Base-by-base conservation (phyloP, 1,140 invertebrate species). In the Brachionus paranguensis region DNA sequence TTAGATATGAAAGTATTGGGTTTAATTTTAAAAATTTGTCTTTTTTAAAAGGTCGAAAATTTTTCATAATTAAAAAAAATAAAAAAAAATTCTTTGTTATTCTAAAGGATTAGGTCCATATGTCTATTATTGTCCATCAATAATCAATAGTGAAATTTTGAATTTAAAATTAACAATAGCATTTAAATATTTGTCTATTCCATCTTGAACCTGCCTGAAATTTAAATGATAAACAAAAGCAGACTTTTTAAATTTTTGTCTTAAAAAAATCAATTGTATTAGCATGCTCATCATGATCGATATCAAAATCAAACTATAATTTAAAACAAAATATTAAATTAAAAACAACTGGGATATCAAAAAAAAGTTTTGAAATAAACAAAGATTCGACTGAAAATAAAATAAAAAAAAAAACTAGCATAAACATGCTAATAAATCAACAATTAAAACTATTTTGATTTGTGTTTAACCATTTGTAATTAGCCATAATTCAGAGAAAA, bases 391-490 rank as follows among this genome's bases (percentile, higher is more conserved):
- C 11, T 12, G 33, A 37, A 37, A 37, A 37, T 37, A 37, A 37
- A 12, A 72, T n/a, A 41, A 24, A 33, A 29, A 29, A 2, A 72
- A 72, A 72, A 72, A 41, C 68, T 72, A 72, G n/a, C 68, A 72
- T 72, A 72, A 72, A 72, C 68, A 72, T 72, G 68, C 33, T 72
- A 72, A 72, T 72, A 72, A 72, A 72, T 72, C 68, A 72, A 72
- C 68, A 72, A 72, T 72, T 72, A 45, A 72, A 20, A 43, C 43
- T 72, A 20, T 41, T 45, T 72, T 72, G 68, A 68, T 68, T 72
- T 72, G 68, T 72, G 68, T 43, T 72, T 33, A 72, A 72, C 68
- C 68, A 72, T 72, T 72, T 72, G 68, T 72, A 72, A 72, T 72
- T 72, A 72, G 43, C 68, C 68, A 72, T 72, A 72, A 72, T 72